Evolutionary conservation across 2,113 vertebrate species (phyloP).

Genomic region (Ovis canadensis): DNA sequence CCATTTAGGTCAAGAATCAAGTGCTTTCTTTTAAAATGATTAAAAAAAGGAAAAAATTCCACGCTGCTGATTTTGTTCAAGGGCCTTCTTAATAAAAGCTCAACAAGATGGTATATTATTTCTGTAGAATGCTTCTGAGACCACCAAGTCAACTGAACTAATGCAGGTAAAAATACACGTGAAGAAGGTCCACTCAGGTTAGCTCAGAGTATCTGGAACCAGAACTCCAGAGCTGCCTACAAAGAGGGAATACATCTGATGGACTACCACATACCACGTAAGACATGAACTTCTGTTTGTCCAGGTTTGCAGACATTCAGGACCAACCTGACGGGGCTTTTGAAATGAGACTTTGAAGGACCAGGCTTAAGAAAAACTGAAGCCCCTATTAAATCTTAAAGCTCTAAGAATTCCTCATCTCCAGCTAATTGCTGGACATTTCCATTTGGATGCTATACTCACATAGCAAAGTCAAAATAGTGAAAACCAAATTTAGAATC

Average conservation of each 20-base stretch:
- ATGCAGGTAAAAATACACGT: not conserved
- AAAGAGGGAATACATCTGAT: not conserved
- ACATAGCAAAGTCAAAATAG: slow-evolving; percentile 11
- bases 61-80: slow-evolving; percentile 15
- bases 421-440: not conserved
- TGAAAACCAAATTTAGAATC: slow-evolving; percentile 16
- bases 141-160: not conserved
- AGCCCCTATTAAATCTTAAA: not conserved
- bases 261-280: not conserved
- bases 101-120: not conserved
- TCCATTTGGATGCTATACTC: not conserved
- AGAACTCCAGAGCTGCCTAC: not conserved
- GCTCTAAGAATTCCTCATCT: not conserved
- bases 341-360: slow-evolving; percentile 15
- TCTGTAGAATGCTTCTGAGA: slow-evolving; percentile 35
- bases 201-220: not conserved
- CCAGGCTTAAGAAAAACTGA: not conserved
- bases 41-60: not conserved
- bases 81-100: not conserved
- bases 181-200: not conserved
- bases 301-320: not conserved
- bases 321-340: not conserved
- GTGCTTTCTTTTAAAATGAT: not conserved
- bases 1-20: not conserved
- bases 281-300: not conserved